phyloP scores from a whole-genome alignment of 2,797 vertebrate genomes.

The Amniataba percoides region DNA sequence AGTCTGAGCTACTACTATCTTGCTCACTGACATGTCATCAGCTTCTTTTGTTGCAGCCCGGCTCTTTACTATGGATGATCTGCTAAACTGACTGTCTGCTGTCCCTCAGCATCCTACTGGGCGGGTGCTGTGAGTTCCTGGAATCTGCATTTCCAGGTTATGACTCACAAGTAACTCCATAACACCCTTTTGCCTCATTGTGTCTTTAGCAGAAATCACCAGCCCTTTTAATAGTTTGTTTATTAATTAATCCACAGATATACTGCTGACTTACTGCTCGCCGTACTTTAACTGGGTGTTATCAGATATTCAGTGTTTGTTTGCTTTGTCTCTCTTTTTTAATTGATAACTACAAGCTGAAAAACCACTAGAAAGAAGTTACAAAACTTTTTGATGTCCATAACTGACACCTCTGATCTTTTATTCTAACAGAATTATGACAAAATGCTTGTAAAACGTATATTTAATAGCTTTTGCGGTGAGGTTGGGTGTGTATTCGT shows the following conservation, averaged over 20 bases:
- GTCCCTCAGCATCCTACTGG: not conserved
- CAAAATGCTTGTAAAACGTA: conserved; percentile 9
- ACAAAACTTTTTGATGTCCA: not conserved
- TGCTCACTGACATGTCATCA: conserved; percentile 19
- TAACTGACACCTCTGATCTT: not conserved
- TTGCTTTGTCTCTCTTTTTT: not conserved
- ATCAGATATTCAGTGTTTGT: not conserved
- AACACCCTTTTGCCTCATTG: not conserved
- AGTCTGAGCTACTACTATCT: not conserved
- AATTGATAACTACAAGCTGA: not conserved
- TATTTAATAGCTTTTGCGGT: conserved; percentile 13
- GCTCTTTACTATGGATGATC: conserved; percentile 1
- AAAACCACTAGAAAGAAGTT: not conserved
- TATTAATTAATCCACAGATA: not conserved
- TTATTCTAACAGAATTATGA: conserved; percentile 5
- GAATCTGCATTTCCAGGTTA: not conserved
- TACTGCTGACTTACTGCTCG: not conserved
- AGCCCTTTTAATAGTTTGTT: not conserved
- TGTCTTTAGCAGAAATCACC: conserved; percentile 2
- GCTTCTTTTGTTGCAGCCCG: conserved; percentile 18
- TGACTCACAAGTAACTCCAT: not conserved
- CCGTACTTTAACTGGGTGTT: no score
- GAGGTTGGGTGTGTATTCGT: conserved; percentile 33
- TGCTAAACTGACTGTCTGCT: not conserved
- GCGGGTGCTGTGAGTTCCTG: not conserved